Evolutionary conservation across 2,797 vertebrate genomes (phyloP).

Genomic region (Platyrinchus mystaceus): DNA sequence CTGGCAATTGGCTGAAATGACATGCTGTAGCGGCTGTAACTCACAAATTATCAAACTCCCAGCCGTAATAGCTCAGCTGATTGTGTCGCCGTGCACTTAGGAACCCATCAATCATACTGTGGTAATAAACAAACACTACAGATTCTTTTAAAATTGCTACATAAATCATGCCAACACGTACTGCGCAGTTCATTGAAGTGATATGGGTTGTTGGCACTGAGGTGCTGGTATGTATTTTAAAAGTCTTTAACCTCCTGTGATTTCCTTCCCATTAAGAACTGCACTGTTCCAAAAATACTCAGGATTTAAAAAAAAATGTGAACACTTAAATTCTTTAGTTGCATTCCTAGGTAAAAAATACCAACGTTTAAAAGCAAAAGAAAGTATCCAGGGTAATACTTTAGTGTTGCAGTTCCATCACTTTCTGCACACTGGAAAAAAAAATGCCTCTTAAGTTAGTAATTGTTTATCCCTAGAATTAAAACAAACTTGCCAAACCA

Average conservation of each 20-base stretch:
- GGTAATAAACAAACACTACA: slow-evolving; percentile 56
- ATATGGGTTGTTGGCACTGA: slow-evolving; percentile 23
- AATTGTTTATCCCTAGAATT: slow-evolving; percentile 20
- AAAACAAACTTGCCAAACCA: slow-evolving; percentile 27
- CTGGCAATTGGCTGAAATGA: background rate
- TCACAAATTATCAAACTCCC: slow-evolving; percentile 31
- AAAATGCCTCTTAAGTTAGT: background rate
- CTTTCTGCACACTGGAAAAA: background rate
- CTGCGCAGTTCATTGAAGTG: slow-evolving; percentile 29
- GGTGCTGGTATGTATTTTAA: slow-evolving; percentile 20
- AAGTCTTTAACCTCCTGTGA: slow-evolving; percentile 29
- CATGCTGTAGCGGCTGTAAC: background rate
- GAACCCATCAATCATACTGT: slow-evolving; percentile 40
- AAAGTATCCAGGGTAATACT: background rate
- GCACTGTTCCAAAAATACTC: background rate
- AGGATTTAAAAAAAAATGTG: background rate
- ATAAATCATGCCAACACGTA: slow-evolving; percentile 42
- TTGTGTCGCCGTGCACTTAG: background rate
- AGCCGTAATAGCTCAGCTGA: slow-evolving; percentile 12
- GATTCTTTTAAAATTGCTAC: slow-evolving; percentile 45
- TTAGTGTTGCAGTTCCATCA: background rate
- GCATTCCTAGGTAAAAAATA: background rate
- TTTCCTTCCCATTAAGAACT: slow-evolving; percentile 27
- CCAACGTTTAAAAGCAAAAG: background rate
- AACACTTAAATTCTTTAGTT: background rate